These are phyloP conservation scores for Sparidentex hasta DNA, from an alignment of 2,797 vertebrate genomes.

Conservation along the genomic window DNA sequence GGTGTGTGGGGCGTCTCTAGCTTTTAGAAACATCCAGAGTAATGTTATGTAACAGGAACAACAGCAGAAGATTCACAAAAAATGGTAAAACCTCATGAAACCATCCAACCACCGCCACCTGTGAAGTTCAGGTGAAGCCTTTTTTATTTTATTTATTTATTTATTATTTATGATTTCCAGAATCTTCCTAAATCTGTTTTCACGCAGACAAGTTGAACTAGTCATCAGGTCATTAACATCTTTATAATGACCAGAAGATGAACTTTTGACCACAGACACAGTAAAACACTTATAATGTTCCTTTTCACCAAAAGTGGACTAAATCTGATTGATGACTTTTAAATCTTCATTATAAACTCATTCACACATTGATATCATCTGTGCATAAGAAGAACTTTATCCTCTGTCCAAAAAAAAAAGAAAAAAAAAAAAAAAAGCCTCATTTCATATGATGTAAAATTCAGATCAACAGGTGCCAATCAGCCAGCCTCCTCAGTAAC, in stretches of 20 bases:
- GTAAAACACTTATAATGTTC: background rate
- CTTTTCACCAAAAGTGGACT: background rate
- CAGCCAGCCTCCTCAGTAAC: background rate
- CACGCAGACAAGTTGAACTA: conserved; percentile 12
- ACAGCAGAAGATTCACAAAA: background rate
- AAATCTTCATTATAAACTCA: background rate
- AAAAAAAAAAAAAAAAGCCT: background rate
- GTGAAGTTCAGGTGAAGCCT: background rate
- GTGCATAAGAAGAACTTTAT: conserved; percentile 51
- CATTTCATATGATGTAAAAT: conserved; percentile 25
- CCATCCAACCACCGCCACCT: background rate
- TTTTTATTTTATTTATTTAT: too few relatives aligned
- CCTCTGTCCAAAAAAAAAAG: too few relatives aligned
- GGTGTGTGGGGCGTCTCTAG: conserved; percentile 15
- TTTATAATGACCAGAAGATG: background rate
- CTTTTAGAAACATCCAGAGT: conserved; percentile 6
- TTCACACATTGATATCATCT: background rate
- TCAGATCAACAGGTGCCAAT: conserved; percentile 76
- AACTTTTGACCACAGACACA: conserved; percentile 37
- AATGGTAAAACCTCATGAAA: background rate
- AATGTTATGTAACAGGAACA: background rate
- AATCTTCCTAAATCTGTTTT: background rate
- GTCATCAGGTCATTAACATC: conserved; percentile 12
- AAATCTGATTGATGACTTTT: background rate
- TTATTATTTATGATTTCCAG: background rate